Evolutionary conservation across 2,888 invertebrate species (phyloP).

Genomic region (Lathronympha strigana): DNA sequence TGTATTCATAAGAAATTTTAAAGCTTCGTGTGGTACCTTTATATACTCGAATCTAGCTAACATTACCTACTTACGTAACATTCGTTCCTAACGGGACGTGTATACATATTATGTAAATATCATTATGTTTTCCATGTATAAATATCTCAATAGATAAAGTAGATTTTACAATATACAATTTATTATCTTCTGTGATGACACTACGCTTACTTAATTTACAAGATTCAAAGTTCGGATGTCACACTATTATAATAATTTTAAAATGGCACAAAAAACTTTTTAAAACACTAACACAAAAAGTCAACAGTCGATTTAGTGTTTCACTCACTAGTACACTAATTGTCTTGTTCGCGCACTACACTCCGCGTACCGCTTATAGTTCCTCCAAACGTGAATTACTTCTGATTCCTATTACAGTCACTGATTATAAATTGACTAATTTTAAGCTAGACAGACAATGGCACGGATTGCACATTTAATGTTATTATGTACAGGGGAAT

Average conservation of each 20-base stretch:
- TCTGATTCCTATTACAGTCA: slow-evolving; percentile 48
- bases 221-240: slow-evolving; percentile 84
- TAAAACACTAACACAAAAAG: slow-evolving; percentile 82
- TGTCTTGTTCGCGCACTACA: slow-evolving; percentile 60
- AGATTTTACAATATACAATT: slow-evolving; percentile 80
- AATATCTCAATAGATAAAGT: slow-evolving; percentile 82
- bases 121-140: slow-evolving; percentile 80
- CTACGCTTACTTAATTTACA: slow-evolving; percentile 78
- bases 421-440: slow-evolving; percentile 77
- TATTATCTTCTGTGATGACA: slow-evolving; percentile 80
- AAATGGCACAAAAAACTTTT: slow-evolving; percentile 84
- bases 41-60: slow-evolving; percentile 79
- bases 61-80: slow-evolving; percentile 81
- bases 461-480: slow-evolving; percentile 83
- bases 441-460: slow-evolving; percentile 82
- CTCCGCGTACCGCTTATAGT: slow-evolving; percentile 52
- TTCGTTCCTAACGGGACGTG: slow-evolving; percentile 84
- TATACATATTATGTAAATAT: slow-evolving; percentile 84
- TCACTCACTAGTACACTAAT: slow-evolving; percentile 65
- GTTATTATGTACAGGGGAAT: slow-evolving; percentile 77
- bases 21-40: slow-evolving; percentile 83
- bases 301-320: slow-evolving; percentile 77
- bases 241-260: slow-evolving; percentile 79
- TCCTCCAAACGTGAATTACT: slow-evolving; percentile 41
- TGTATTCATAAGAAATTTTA: slow-evolving; percentile 84